These are phyloP conservation scores for Frankliniella fusca DNA, from an alignment of 2,888 invertebrate genomes.

Conservation along the genomic window DNA sequence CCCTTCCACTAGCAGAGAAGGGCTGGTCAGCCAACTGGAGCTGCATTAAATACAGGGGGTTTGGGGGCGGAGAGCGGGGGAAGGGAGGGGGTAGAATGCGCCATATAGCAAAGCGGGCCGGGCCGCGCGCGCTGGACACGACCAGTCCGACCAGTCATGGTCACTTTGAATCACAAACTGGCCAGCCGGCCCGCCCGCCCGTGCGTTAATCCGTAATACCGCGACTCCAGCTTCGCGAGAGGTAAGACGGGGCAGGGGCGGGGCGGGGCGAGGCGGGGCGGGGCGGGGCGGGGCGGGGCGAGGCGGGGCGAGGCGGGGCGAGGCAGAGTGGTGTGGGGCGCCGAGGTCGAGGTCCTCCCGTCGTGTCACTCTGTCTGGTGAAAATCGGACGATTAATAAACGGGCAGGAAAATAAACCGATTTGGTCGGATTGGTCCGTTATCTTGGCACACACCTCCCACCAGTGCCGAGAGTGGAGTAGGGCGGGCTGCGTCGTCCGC, in stretches of 20 bases:
- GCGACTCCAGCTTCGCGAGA: neutral
- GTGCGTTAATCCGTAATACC: slow-evolving; percentile 20
- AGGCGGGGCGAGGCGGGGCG: neutral
- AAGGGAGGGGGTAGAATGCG: neutral
- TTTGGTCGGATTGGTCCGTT: too few species aligned
- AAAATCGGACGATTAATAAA: too few species aligned
- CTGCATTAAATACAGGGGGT: too few species aligned
- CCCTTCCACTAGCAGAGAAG: too few species aligned
- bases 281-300: neutral
- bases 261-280: neutral
- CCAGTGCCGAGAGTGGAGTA: too few species aligned
- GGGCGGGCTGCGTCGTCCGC: too few species aligned
- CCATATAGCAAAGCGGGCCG: neutral
- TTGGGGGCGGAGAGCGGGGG: neutral
- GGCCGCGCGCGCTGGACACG: neutral
- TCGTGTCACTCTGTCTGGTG: too few species aligned
- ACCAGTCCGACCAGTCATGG: slow-evolving; percentile 6
- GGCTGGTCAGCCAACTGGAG: too few species aligned
- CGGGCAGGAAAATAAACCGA: too few species aligned
- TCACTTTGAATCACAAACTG: neutral
- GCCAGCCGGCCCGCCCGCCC: neutral
- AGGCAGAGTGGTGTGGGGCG: neutral
- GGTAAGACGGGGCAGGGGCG: neutral
- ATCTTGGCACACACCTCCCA: too few species aligned
- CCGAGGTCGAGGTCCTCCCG: too few species aligned